Evolutionary conservation across 2,113 vertebrate genomes (phyloP).

Genomic region (Taurulus bubalis): DNA sequence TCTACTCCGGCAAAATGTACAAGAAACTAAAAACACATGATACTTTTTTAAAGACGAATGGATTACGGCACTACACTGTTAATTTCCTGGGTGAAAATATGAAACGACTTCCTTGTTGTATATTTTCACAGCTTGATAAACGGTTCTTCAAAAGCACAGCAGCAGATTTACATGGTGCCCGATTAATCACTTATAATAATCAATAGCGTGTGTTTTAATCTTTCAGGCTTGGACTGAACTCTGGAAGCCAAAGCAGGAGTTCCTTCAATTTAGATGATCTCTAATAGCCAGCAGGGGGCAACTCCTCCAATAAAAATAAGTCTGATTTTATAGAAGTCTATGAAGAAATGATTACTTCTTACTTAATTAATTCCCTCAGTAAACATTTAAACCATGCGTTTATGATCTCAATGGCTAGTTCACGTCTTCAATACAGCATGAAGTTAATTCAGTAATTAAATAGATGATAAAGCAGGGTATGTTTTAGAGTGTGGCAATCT

Average conservation of each 20-base stretch:
- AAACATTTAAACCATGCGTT: background rate
- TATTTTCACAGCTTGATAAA: conserved; percentile 3
- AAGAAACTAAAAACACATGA: conserved; percentile 19
- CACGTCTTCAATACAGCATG: too few species aligned
- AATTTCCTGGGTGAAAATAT: conserved; percentile 8
- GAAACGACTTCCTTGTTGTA: conserved; percentile 8
- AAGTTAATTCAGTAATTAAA: too few species aligned
- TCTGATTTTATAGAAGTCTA: background rate
- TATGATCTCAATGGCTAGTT: background rate
- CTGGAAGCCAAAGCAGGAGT: background rate
- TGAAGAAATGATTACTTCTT: background rate
- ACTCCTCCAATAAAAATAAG: background rate
- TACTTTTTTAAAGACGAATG: conserved; percentile 11
- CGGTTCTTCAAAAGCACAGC: conserved; percentile 1
- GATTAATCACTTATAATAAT: conserved; percentile 22
- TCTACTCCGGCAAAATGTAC: conserved; percentile 36
- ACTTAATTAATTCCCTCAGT: background rate
- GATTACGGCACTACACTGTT: background rate
- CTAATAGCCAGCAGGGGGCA: background rate
- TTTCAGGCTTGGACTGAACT: background rate
- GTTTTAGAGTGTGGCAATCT: too few species aligned
- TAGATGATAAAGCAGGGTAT: too few species aligned
- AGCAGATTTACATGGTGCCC: background rate
- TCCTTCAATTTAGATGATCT: background rate
- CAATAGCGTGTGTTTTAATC: background rate